Evolutionary conservation across 1,140 invertebrate species (phyloP), one percentile per base, ranked within the genome.

Genomic region (Euwallacea fornicatus): DNA sequence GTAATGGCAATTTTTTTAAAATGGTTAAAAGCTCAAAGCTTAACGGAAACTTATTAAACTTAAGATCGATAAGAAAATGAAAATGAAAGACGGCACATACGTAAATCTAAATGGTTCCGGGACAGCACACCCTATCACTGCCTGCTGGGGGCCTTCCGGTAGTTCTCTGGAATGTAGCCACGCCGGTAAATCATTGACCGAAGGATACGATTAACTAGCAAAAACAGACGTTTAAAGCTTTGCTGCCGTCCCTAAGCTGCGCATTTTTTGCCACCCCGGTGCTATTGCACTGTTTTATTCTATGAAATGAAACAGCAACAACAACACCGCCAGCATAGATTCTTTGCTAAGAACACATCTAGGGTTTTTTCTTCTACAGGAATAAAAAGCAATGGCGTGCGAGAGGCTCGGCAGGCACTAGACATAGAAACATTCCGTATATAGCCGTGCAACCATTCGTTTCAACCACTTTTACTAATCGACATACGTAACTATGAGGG

Each of bases 81-180:
- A 67, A 73, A 73, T 73, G 69, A 76, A 74, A 76, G 71, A 78
- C 77, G 69, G 66, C 75, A 78, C 77, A 78, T 78, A 78, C 77
- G 76, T 77, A 65, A 16, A 61, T 43, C 75, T 70, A 77, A 74
- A 75, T 73, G 75, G 72, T 72, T 75, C 75, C 62, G 44, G 59
- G 60, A 69, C 69, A 61, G 61, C 69, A 47, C 54, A 50, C 13
- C 33, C 21, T 33, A 70, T 78, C 76, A 80, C 72, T 79, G 78
- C 72, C 75, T 80, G 71, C 74, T 78, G 71, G 76, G 74, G 65
- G 72, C 64, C 56, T 68, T 74, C 61, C 76, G 74, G 76, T 76
- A 76, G 78, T 78, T 77, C 75, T 81, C 80, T 81, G 80, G 78
- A 81, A 81, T 77, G 77, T 77, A 79, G 71, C 77, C 76, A 75